Base-by-base conservation (phyloP, 2,797 vertebrate genomes). In the Coregonus suidteri region DNA sequence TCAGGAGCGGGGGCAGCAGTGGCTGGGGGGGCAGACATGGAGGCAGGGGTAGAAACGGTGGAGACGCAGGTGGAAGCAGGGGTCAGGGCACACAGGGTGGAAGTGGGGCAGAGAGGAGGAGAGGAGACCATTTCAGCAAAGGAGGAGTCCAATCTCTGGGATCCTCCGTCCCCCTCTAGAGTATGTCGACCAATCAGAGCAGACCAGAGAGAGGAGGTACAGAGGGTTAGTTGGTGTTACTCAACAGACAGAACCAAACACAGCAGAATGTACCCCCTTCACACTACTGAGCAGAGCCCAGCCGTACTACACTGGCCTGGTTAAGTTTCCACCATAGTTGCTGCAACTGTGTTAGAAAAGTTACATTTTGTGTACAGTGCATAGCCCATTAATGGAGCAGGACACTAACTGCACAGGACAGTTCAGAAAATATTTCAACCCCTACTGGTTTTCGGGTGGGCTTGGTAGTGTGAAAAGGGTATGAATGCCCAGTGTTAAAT, bases 81-180 rank as follows among this genome's bases (percentile, higher is more conserved):
- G 41, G 41, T 9, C 41, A 90, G 53, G 56, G 56, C 80, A 79
- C 90, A 87, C 51, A 86, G 80, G 47, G 84, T 71, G 35, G 87
- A 84, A 80, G 84, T 71, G 31, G 87, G 83, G 80, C 80, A 87
- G 15, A 87, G 78, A 62, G 87, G 76, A 78, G 56, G n/a, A n/a
- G 90, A 90, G 74, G 91, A 89, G 73, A 84, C 72, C 71, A 91
- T 83, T 85, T 88, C 89, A 82, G 83, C 83, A 79, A 92, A 90
- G 76, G 90, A 87, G 71, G 90, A 87, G 69, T 94, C 93, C 69
- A 2, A 47, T 47, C 41, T 47, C 41, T 93, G 92, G 52, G 88
- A 90, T 89, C 79, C 88, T 89, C 79, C 89, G 84, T 93, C 92
- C 83, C 85, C 86, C 80, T 94, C 94, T 94, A 20, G n/a, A 62